Conservation (phyloP, 2,888 invertebrate genomes). For the Protodeltote pygarga region DNA sequence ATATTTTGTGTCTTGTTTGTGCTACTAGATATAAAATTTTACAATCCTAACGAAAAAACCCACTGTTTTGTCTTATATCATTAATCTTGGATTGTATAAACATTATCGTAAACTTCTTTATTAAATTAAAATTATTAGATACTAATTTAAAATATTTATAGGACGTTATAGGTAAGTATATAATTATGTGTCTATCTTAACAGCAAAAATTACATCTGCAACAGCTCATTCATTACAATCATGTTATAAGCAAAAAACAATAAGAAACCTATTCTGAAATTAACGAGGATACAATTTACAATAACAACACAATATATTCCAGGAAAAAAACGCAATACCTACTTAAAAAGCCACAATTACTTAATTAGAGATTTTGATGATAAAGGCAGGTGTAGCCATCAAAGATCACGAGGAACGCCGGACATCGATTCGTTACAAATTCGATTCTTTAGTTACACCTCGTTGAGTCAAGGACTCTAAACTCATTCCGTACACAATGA, state of each 20-base stretch:
- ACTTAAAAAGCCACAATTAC: constrained; percentile 73
- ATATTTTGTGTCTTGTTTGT: no score
- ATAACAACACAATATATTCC: constrained; percentile 30
- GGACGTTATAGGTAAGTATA: no score
- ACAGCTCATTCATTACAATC: constrained; percentile 17
- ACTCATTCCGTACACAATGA: constrained; percentile 79
- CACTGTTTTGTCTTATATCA: no score
- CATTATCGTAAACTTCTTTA: no score
- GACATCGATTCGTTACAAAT: constrained; percentile 85
- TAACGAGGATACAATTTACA: constrained; percentile 39
- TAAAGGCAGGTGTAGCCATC: constrained; percentile 80
- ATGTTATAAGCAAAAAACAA: constrained; percentile 26
- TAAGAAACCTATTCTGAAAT: constrained; percentile 22
- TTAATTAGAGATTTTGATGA: constrained; percentile 76
- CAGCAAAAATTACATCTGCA: constrained; percentile 5
- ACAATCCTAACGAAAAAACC: no score
- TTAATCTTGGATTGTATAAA: no score
- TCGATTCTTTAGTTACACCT: constrained; percentile 84
- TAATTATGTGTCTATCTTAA: constrained; percentile 14
- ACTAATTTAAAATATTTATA: no score
- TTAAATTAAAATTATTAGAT: no score
- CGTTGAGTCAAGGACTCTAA: constrained; percentile 85
- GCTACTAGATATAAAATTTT: no score
- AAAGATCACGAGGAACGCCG: constrained; percentile 72
- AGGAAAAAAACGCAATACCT: constrained; percentile 52